These are phyloP conservation scores for Drosophila baimaii DNA, from an alignment of 1,140 invertebrate species.

Conservation along the genomic window DNA sequence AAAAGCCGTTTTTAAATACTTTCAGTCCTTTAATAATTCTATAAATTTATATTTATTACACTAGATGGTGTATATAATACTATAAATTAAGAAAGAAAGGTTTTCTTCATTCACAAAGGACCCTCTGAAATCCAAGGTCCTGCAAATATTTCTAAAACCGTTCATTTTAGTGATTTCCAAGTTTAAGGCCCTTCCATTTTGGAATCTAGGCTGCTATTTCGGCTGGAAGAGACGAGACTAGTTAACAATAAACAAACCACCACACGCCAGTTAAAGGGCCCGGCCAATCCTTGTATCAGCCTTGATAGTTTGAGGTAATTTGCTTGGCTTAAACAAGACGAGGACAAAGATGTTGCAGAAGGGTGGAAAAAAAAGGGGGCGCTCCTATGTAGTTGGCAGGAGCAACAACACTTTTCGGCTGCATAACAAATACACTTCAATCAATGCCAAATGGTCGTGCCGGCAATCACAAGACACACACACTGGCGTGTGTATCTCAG, in stretches of 20 bases:
- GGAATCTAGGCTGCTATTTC: conserved; percentile 4
- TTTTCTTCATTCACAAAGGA: too few relatives aligned
- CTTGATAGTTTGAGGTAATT: conserved; percentile 39
- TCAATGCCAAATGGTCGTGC: conserved; percentile 77
- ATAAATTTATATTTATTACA: too few relatives aligned
- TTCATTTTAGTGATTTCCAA: not conserved
- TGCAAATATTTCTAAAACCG: too few relatives aligned
- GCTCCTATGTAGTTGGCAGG: conserved; percentile 27
- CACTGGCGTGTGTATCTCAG: conserved; percentile 7
- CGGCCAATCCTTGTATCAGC: conserved; percentile 11
- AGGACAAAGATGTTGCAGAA: conserved; percentile 13
- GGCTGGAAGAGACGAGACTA: conserved; percentile 7
- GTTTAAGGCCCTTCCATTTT: not conserved
- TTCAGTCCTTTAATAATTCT: too few relatives aligned
- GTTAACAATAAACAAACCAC: conserved; percentile 1
- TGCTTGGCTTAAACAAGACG: conserved; percentile 7
- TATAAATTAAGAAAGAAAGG: too few relatives aligned
- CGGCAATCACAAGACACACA: conserved; percentile 67
- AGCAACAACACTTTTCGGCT: conserved; percentile 66
- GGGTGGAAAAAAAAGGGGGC: not conserved
- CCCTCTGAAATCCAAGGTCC: too few relatives aligned
- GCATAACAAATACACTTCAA: conserved; percentile 81
- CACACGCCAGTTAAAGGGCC: conserved; percentile 24
- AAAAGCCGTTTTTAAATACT: too few relatives aligned
- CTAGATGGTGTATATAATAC: too few relatives aligned